phyloP scores from a whole-genome alignment of 2,888 invertebrate species.

The Atrina japonica region DNA sequence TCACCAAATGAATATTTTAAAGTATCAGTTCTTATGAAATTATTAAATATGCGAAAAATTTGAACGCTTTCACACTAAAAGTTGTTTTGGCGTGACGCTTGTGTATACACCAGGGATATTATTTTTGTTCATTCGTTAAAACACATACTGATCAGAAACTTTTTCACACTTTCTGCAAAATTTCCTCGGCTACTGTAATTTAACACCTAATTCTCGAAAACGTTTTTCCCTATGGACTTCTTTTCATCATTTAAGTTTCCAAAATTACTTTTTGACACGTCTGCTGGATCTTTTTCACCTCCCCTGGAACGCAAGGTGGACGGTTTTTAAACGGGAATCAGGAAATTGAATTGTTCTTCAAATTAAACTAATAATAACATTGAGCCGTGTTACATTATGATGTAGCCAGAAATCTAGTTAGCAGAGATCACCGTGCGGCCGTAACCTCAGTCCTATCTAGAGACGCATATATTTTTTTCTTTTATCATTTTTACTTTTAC shows the following conservation, averaged over 20 bases:
- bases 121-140: slow-evolving; percentile 16
- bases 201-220: slow-evolving; percentile 34
- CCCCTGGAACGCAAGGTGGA: slow-evolving; percentile 3
- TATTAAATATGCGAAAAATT: background rate
- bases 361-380: slow-evolving; percentile 31
- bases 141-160: slow-evolving; percentile 24
- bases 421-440: background rate
- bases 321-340: too few species aligned
- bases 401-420: slow-evolving; percentile 1
- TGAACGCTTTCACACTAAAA: slow-evolving; percentile 6
- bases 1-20: background rate
- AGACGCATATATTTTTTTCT: background rate
- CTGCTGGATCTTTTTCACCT: slow-evolving; percentile 39
- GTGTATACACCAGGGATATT: background rate
- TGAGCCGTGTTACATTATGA: slow-evolving; percentile 1
- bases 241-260: slow-evolving; percentile 43
- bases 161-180: slow-evolving; percentile 36
- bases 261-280: slow-evolving; percentile 49
- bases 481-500: background rate
- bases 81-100: background rate
- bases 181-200: slow-evolving; percentile 39
- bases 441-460: background rate
- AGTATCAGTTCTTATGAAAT: slow-evolving; percentile 6
- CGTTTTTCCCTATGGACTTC: slow-evolving; percentile 29
- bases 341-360: slow-evolving; percentile 26